Base-by-base conservation (phyloP, 2,797 vertebrate species). In the Argyrosomus regius region DNA sequence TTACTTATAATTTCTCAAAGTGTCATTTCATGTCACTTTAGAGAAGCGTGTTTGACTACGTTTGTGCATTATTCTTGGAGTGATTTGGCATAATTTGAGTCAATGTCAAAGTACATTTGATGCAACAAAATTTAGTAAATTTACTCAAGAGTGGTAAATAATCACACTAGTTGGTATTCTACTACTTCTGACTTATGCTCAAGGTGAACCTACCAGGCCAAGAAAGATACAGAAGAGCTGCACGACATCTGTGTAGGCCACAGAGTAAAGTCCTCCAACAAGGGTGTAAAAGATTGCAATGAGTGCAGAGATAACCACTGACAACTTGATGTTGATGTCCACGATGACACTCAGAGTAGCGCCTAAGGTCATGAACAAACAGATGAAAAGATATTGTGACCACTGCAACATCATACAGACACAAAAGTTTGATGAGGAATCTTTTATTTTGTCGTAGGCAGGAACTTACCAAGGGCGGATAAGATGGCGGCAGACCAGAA, bases 401-500 rank as follows among this genome's bases (percentile, higher is more conserved):
- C 31, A 28, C 59, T 6, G 31, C n/a, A 54, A 14, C 8, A 35
- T 50, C 56, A 57, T 17, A 5, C 3, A 26, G 50, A 43, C 46
- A 58, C 22, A 12, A 68, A 26, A 39, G 35, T 39, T 9, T 39
- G 8, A 39, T 39, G 8, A 35, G 5, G 3, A 10, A 45, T 49
- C 0, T 12, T 70, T 59, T 1, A 46, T 63, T 57, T 63, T 11
- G 5, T 20, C 28, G 17, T 9, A 11, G 22, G 20, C 3, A 22
- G n/a, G 12, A 60, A 83, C 95, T 96, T 93, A 99, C 98, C 98
- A 69, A 99, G 95, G 61, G 98, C 98, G 14, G 97, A 98, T 74
- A 99, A 96, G 83, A 99, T 98, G 85, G 98, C 98, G 28, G 97
- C 98, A 1, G 98, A 99, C 98, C 98, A 99, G 95, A 99, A 99